Evolutionary conservation across 2,797 vertebrate genomes (phyloP).

Genomic region (Spea hammondii): DNA sequence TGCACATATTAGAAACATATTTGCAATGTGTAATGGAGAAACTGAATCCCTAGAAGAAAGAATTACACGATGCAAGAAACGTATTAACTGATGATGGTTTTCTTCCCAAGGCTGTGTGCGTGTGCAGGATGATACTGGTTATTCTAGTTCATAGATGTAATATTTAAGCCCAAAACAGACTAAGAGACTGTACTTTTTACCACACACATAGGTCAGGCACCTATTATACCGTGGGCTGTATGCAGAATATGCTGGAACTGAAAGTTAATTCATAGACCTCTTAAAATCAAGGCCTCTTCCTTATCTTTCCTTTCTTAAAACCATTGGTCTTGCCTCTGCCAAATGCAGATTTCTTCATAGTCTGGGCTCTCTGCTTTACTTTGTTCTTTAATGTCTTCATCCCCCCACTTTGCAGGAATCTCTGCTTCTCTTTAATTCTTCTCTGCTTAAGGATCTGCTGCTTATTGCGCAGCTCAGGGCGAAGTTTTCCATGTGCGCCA

Average conservation of each 20-base stretch:
- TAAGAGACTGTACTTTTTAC: too few relatives aligned
- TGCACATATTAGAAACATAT: too few relatives aligned
- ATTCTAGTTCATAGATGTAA: too few relatives aligned
- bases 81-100: too few relatives aligned
- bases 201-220: background rate
- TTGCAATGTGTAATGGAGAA: too few relatives aligned
- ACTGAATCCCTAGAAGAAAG: too few relatives aligned
- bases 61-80: too few relatives aligned
- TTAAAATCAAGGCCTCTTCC: constrained; percentile 72
- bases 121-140: too few relatives aligned
- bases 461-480: constrained; percentile 81
- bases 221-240: background rate
- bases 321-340: constrained; percentile 67
- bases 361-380: constrained; percentile 70
- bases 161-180: too few relatives aligned
- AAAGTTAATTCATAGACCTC: background rate
- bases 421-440: constrained; percentile 76
- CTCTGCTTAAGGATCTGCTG: constrained; percentile 92
- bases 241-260: background rate
- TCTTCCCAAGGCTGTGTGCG: too few relatives aligned
- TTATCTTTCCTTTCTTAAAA: constrained; percentile 82
- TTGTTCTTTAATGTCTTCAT: constrained; percentile 75
- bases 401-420: constrained; percentile 86
- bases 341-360: constrained; percentile 82
- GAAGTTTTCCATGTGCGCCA: constrained; percentile 59